A percentile compares a stretch with the other conserved stretches of the same genome.
Evolutionary conservation across 2,113 vertebrate species (phyloP).

Genomic region (Brienomyrus brachyistius): DNA sequence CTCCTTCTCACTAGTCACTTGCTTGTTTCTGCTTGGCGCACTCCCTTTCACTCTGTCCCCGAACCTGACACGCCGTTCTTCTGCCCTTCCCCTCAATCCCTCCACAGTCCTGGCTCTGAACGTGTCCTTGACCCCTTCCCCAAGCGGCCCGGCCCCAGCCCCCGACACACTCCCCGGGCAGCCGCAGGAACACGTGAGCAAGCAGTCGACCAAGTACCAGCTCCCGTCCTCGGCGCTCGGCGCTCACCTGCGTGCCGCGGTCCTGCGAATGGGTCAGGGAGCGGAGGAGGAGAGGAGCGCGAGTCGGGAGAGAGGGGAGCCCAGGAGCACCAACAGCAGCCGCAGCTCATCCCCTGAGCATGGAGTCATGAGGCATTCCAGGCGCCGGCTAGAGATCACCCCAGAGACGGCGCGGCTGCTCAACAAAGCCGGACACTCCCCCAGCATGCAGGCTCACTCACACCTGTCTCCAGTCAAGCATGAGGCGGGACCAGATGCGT

Average conservation of each 20-base stretch:
- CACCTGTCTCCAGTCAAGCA: conserved; percentile 41
- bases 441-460: conserved; percentile 24
- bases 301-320: conserved; percentile 23
- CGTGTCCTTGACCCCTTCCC: conserved; percentile 28
- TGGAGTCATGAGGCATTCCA: conserved; percentile 18
- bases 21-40: neutral
- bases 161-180: conserved; percentile 38
- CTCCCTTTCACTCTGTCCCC: neutral
- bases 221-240: conserved; percentile 42
- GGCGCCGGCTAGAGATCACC: conserved; percentile 46
- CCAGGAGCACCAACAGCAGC: conserved; percentile 44
- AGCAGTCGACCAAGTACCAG: conserved; percentile 69
- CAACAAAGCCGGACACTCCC: conserved; percentile 32
- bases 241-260: conserved; percentile 34
- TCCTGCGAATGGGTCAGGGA: conserved; percentile 28
- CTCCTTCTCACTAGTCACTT: neutral
- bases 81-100: neutral
- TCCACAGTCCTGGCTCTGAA: conserved; percentile 59
- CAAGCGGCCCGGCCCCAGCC: conserved; percentile 9
- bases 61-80: neutral
- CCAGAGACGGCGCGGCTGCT: conserved; percentile 50
- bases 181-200: conserved; percentile 63
- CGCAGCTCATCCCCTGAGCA: conserved; percentile 49
- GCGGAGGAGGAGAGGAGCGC: neutral
- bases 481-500: conserved; percentile 43